Percentiles rank a stretch among this genome's conserved stretches.
Evolutionary conservation across 2,888 invertebrate genomes (phyloP).

Genomic region (Drosophila meridionalis): DNA sequence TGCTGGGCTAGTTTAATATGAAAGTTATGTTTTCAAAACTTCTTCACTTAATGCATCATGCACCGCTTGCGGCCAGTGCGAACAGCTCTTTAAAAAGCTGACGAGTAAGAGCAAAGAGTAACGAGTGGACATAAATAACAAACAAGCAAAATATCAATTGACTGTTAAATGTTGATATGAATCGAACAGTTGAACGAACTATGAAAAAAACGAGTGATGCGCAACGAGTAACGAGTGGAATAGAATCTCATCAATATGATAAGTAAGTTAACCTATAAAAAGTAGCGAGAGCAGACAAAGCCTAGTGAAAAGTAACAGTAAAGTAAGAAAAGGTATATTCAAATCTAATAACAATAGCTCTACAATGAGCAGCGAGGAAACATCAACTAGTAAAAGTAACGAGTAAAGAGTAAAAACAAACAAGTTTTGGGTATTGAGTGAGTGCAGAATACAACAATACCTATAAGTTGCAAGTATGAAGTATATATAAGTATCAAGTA

Average conservation of each 20-base stretch:
- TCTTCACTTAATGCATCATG: background rate
- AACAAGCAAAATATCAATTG: background rate
- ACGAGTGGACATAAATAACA: background rate
- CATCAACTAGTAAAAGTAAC: background rate
- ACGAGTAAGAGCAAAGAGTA: background rate
- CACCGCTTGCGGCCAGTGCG: background rate
- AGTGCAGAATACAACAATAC: too few species aligned
- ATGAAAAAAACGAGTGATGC: background rate
- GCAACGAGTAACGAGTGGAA: background rate
- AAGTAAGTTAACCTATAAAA: too few species aligned
- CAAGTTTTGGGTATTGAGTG: too few species aligned
- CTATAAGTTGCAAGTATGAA: too few species aligned
- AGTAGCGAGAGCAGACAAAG: too few species aligned
- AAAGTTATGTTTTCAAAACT: conserved; percentile 1
- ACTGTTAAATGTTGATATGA: background rate
- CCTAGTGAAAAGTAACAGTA: too few species aligned
- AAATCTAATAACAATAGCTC: too few species aligned
- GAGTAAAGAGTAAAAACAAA: background rate
- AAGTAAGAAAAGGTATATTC: too few species aligned
- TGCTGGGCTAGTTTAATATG: conserved; percentile 9
- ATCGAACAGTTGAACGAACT: background rate
- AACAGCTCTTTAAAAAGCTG: background rate
- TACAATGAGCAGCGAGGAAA: too few species aligned
- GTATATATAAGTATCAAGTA: background rate
- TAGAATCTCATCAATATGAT: too few species aligned